Conservation (phyloP, 2,797 vertebrate genomes). For the Peromyscus nudipes region DNA sequence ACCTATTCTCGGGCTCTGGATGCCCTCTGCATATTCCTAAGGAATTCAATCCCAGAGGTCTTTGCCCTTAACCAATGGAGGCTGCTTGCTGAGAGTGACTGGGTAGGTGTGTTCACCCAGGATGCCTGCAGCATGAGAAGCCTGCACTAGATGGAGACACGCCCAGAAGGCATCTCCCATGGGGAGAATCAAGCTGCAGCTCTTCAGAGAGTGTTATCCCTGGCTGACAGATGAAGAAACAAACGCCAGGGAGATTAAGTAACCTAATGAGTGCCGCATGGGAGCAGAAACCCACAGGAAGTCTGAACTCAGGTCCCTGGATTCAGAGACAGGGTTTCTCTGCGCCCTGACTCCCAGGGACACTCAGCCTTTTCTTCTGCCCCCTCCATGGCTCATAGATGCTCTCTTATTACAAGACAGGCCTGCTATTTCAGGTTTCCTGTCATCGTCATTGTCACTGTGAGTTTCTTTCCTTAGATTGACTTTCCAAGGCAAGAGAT, state of each 20-base stretch:
- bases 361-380: neutral
- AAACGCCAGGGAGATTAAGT: neutral
- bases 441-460: slow-evolving; percentile 72
- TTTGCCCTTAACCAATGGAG: neutral
- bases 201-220: neutral
- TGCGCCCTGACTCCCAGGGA: neutral
- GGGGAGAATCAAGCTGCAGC: neutral
- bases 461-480: slow-evolving; percentile 76
- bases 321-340: neutral
- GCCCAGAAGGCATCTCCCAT: too few species aligned
- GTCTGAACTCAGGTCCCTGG: neutral
- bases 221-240: neutral
- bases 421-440: slow-evolving; percentile 64
- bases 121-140: neutral
- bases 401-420: slow-evolving; percentile 15
- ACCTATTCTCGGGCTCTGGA: neutral
- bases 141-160: neutral
- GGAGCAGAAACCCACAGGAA: neutral
- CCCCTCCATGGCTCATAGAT: slow-evolving; percentile 34
- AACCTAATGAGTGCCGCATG: neutral
- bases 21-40: neutral
- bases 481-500: slow-evolving; percentile 70
- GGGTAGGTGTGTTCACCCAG: neutral
- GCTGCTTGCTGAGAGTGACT: neutral
- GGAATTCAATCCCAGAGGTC: neutral